Evolutionary conservation across 2,113 vertebrate species (phyloP).

Genomic region (Campylomormyrus numenius): DNA sequence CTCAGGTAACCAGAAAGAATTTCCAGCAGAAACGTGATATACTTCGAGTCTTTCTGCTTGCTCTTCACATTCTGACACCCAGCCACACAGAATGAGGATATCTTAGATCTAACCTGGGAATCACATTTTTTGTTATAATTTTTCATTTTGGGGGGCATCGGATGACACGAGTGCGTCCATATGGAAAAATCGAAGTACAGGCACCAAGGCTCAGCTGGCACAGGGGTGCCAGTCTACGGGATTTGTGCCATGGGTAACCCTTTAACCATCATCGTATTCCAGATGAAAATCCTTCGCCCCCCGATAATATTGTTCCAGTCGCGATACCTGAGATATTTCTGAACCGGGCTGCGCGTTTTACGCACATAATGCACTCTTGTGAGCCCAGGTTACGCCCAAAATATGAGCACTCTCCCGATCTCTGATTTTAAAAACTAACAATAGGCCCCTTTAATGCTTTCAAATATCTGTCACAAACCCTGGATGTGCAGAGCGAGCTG

Average conservation of each 20-base stretch:
- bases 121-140: not conserved
- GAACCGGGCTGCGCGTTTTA: not conserved
- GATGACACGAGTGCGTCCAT: not conserved
- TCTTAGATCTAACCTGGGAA: slow-evolving; percentile 6
- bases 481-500: not conserved
- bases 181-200: not conserved
- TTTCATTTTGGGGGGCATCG: not conserved
- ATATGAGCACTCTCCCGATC: not conserved
- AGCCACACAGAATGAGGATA: not conserved
- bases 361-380: not conserved
- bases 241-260: not conserved
- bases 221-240: not conserved
- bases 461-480: not conserved
- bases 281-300: not conserved
- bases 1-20: not conserved
- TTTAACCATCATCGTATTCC: not conserved
- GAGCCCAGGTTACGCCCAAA: not conserved
- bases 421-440: not conserved
- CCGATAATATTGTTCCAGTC: not conserved
- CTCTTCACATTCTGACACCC: not conserved
- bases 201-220: not conserved
- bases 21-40: not conserved
- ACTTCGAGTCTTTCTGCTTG: not conserved
- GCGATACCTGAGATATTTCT: not conserved
- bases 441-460: not conserved